Conservation (phyloP, 2,888 invertebrate species). For the Agrotis ipsilon region DNA sequence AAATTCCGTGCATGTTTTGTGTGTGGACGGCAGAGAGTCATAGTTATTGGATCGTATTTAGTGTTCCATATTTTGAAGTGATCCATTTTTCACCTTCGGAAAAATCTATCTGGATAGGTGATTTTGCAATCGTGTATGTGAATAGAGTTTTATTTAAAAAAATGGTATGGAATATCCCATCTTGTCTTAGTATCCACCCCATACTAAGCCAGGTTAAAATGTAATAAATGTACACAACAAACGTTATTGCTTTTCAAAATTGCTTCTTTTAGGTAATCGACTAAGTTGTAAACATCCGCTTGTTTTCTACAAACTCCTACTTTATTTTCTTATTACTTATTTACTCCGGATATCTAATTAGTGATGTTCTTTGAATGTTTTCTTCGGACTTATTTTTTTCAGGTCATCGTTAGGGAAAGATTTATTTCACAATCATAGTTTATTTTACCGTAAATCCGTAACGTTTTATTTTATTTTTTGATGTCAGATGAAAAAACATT, state of each 20-base stretch:
- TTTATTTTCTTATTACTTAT: slow-evolving; percentile 11
- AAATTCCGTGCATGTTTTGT: slow-evolving; percentile 41
- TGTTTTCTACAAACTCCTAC: slow-evolving; percentile 15
- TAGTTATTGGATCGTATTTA: neutral
- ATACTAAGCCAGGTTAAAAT: too few species aligned
- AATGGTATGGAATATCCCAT: too few species aligned
- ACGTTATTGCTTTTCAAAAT: neutral
- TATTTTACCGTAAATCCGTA: slow-evolving; percentile 3
- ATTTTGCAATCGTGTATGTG: too few species aligned
- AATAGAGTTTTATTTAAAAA: too few species aligned
- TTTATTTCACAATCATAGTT: slow-evolving; percentile 5
- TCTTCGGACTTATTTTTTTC: slow-evolving; percentile 4
- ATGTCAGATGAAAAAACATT: too few species aligned
- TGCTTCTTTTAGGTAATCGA: neutral
- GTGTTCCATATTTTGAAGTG: neutral
- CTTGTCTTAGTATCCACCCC: too few species aligned
- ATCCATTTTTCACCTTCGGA: neutral
- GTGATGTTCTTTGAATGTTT: slow-evolving; percentile 1
- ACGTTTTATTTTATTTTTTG: neutral
- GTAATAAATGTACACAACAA: neutral
- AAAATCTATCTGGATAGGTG: neutral
- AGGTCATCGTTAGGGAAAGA: neutral
- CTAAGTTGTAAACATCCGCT: slow-evolving; percentile 14
- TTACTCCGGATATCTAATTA: slow-evolving; percentile 42
- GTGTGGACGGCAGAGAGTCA: neutral